Percentiles rank a stretch among this genome's conserved stretches.
Evolutionary conservation across 2,888 invertebrate species (phyloP).

Genomic region (Synanthedon vespiformis): DNA sequence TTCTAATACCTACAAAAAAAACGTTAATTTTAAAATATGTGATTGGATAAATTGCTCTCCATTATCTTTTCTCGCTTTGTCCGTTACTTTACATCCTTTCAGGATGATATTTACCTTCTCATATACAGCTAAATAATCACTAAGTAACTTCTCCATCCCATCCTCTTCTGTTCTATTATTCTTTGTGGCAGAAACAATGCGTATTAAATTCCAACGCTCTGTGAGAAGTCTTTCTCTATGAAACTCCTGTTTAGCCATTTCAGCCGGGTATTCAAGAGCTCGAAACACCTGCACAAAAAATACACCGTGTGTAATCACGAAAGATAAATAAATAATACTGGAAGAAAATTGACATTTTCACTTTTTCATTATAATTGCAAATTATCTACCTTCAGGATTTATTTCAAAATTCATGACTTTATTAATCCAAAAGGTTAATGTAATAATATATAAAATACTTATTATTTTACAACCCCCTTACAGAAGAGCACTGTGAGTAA

Average conservation of each 20-base stretch:
- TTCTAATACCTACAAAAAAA: constrained; percentile 67
- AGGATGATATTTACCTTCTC: constrained; percentile 35
- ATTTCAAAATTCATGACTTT: neutral
- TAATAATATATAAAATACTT: too few relatives aligned
- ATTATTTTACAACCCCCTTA: too few relatives aligned
- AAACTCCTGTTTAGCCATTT: constrained; percentile 74
- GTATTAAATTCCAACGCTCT: constrained; percentile 70
- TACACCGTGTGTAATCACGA: constrained; percentile 9
- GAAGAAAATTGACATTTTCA: constrained; percentile 1
- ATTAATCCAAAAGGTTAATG: too few relatives aligned
- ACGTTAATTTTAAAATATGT: neutral
- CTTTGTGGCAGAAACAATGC: constrained; percentile 71
- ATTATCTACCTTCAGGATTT: neutral
- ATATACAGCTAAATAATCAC: constrained; percentile 49
- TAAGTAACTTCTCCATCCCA: constrained; percentile 62
- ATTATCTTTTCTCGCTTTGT: too few relatives aligned
- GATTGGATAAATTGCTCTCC: too few relatives aligned
- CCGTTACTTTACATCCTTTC: too few relatives aligned
- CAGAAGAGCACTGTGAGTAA: too few relatives aligned
- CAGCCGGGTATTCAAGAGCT: constrained; percentile 82
- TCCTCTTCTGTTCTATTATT: constrained; percentile 65
- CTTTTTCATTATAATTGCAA: neutral
- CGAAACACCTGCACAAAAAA: constrained; percentile 75
- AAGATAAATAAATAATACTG: constrained; percentile 3
- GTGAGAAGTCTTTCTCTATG: constrained; percentile 71